Percentiles rank a stretch among this genome's conserved stretches.
Conservation (phyloP, 2,797 vertebrate species). For the Tamandua tetradactyla region DNA sequence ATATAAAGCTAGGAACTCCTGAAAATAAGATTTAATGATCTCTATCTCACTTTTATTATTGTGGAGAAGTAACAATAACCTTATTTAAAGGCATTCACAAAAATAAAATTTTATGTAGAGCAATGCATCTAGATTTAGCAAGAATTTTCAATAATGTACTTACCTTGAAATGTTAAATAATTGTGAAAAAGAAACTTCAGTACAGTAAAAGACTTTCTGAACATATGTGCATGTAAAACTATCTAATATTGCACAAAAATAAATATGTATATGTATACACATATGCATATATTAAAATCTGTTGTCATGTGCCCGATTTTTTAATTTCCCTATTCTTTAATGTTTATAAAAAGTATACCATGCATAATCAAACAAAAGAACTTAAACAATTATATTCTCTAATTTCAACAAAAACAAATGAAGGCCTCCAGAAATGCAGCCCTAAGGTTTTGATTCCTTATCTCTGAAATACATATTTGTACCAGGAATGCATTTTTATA, state of each 20-base stretch:
- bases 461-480: slow-evolving; percentile 30
- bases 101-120: not conserved
- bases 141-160: slow-evolving; percentile 14
- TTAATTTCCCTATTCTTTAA: not conserved
- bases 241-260: not conserved
- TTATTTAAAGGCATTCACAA: not conserved
- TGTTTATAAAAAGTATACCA: not conserved
- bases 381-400: not conserved
- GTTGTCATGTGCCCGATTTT: not conserved
- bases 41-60: not conserved
- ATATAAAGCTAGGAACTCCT: not conserved
- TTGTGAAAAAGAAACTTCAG: not conserved
- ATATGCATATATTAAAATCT: not conserved
- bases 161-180: not conserved
- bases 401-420: not conserved
- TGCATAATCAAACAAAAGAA: not conserved
- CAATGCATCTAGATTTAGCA: not conserved
- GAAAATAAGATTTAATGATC: not conserved
- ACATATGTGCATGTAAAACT: not conserved
- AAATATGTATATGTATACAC: not conserved
- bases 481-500: slow-evolving; percentile 21
- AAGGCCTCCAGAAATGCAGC: not conserved
- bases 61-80: not conserved
- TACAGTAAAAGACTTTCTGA: not conserved
- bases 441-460: slow-evolving; percentile 29